These are phyloP conservation scores for Drosophila trichaetosa DNA, from an alignment of 2,888 invertebrate genomes.

Conservation along the genomic window DNA sequence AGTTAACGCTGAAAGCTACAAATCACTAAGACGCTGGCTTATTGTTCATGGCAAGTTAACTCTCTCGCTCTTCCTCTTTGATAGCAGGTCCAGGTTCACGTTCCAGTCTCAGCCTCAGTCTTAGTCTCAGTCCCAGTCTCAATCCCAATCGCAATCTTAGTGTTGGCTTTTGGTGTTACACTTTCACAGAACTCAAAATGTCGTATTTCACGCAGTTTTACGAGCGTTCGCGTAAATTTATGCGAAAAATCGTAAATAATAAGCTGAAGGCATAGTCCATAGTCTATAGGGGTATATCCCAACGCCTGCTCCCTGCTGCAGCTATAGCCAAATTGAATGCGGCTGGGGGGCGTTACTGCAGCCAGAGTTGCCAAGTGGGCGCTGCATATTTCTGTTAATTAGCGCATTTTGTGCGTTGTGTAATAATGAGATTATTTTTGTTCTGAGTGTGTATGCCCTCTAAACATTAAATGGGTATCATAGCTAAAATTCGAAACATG, in stretches of 20 bases:
- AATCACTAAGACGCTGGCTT: slow-evolving; percentile 73
- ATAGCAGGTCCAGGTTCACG: slow-evolving; percentile 25
- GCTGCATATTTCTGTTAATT: slow-evolving; percentile 78
- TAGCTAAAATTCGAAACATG: neutral
- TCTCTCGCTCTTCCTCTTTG: slow-evolving; percentile 19
- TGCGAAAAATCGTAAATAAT: slow-evolving; percentile 79
- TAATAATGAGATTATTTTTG: slow-evolving; percentile 47
- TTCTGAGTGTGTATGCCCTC: slow-evolving; percentile 13
- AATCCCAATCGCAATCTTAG: slow-evolving; percentile 9
- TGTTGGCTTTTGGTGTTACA: slow-evolving; percentile 63
- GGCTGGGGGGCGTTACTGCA: slow-evolving; percentile 56
- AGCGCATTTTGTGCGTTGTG: slow-evolving; percentile 79
- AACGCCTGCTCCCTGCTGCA: slow-evolving; percentile 19
- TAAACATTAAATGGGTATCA: neutral
- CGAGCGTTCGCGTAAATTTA: slow-evolving; percentile 80
- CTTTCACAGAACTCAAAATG: slow-evolving; percentile 81
- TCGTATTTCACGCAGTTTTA: slow-evolving; percentile 78
- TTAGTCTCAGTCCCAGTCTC: slow-evolving; percentile 13
- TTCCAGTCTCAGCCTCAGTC: neutral
- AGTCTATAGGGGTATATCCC: slow-evolving; percentile 19
- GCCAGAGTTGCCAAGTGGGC: slow-evolving; percentile 68
- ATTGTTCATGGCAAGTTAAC: slow-evolving; percentile 65
- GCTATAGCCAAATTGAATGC: slow-evolving; percentile 44
- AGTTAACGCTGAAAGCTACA: slow-evolving; percentile 71
- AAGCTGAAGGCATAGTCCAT: slow-evolving; percentile 63